phyloP scores from a whole-genome alignment of 2,113 vertebrate species.

The Phylloscopus trochilus region DNA sequence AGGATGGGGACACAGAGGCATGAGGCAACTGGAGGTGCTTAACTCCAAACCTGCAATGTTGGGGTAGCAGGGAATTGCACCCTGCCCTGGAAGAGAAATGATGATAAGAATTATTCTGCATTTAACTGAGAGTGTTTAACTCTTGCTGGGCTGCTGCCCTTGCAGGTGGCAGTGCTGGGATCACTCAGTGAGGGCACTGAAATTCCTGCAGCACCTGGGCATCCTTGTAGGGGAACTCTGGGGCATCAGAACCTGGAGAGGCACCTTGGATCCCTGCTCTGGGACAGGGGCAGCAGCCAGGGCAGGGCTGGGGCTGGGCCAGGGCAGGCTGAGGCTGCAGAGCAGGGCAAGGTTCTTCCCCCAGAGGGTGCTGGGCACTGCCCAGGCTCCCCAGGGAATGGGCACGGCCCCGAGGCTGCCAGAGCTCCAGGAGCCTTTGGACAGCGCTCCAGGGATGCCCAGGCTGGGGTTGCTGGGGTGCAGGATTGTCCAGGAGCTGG shows the following conservation, averaged over 20 bases:
- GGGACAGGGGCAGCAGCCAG: not conserved
- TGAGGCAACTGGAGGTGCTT: not conserved
- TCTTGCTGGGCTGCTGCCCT: not conserved
- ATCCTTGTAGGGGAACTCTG: fast-evolving
- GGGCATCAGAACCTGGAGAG: not conserved
- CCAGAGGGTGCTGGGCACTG: not conserved
- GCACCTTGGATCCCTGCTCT: not conserved
- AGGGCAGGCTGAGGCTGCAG: not conserved
- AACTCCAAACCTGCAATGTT: not conserved
- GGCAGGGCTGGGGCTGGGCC: not conserved
- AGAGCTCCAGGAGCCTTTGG: not conserved
- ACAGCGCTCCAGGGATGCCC: not conserved
- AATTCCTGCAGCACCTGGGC: not conserved
- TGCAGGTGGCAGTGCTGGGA: not conserved
- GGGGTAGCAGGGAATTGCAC: not conserved
- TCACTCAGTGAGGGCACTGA: not conserved
- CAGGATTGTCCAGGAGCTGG: not conserved
- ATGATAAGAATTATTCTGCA: fast-evolving
- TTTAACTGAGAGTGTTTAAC: not conserved
- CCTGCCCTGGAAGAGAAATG: not conserved
- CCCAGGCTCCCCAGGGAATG: not conserved
- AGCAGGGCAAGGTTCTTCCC: not conserved
- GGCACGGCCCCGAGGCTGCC: not conserved
- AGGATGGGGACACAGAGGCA: not conserved
- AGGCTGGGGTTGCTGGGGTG: not conserved